Base-by-base conservation (phyloP, 2,888 invertebrate genomes). In the Zonitis immaculata region DNA sequence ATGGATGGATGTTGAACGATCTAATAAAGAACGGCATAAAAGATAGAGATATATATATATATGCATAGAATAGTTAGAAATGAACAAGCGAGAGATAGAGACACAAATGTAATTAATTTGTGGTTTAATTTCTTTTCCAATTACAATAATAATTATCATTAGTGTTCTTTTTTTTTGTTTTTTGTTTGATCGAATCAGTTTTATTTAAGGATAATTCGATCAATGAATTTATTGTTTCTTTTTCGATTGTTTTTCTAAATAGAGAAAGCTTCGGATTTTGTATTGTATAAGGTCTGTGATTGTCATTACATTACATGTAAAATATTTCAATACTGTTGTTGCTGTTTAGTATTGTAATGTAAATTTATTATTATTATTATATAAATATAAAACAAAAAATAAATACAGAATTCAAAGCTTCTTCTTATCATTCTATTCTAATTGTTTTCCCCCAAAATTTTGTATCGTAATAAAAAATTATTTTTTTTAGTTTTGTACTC, bases 1-100 rank as follows among this genome's bases (percentile, higher is more conserved):
- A 71, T 92, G 92, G 92, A 84, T 79, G 49, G 79, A 78, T 56
- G 70, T 71, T 62, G 74, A 73, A 60, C 62, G 67, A 51, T 62
- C 66, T 27, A 49, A 54, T n/a, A 66, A 67, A 51, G 74, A 73
- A 69, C 65, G 75, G 61, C 61, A 75, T 72, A 67, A 71, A 69
- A 64, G 72, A 71, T 75, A 76, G 54, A 52, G 30, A n/a, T 27
- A 44, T 22, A 18, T 42, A 25, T 42, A 26, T 22, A 45, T 55
- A 18, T 42, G 14, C 12, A 32, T 1, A 27, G 27, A 27, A 25
- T 25, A 25, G 25, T 6, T 3, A 25, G 25, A 25, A 3, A 25
- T 25, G 6, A 6, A 25, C 25, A 25, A 6, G 6, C 25, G n/a
- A n/a, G n/a, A n/a, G n/a, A 25, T 3, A 6, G 5, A 25, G 6